Conservation (phyloP, 2,888 invertebrate species). For the Xiphydria camelus region DNA sequence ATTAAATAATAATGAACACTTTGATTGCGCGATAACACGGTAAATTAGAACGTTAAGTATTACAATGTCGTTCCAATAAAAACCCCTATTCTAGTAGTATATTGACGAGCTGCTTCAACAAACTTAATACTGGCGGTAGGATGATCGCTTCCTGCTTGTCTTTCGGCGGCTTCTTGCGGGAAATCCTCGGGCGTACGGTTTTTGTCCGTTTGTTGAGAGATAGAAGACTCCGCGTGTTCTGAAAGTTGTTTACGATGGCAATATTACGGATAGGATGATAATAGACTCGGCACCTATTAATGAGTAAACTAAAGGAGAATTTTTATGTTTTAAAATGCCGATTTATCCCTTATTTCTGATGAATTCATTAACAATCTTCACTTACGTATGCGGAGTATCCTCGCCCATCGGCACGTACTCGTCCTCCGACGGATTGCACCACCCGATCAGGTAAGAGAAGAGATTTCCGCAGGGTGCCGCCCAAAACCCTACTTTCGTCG, state of each 20-base stretch:
- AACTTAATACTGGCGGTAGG: slow-evolving; percentile 57
- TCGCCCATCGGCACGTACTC: slow-evolving; percentile 88
- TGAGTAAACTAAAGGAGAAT: background rate
- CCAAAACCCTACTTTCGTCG: slow-evolving; percentile 78
- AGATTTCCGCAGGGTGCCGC: slow-evolving; percentile 82
- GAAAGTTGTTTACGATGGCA: slow-evolving; percentile 34
- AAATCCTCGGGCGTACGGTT: slow-evolving; percentile 83
- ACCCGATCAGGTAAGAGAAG: slow-evolving; percentile 81
- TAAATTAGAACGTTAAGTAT: slow-evolving; percentile 8
- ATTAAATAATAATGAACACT: no score
- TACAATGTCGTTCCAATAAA: slow-evolving; percentile 4
- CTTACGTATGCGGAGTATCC: slow-evolving; percentile 77
- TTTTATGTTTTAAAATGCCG: background rate
- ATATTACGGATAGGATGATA: background rate
- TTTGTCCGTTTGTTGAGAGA: slow-evolving; percentile 81
- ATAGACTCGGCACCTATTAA: slow-evolving; percentile 12
- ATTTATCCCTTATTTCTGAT: no score
- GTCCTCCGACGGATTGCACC: slow-evolving; percentile 78
- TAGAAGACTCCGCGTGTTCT: slow-evolving; percentile 86
- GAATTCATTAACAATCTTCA: slow-evolving; percentile 19
- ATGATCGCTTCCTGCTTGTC: slow-evolving; percentile 56
- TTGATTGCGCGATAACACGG: no score
- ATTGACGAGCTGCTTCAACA: slow-evolving; percentile 54
- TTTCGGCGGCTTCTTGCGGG: slow-evolving; percentile 65
- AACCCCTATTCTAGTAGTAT: slow-evolving; percentile 54